Evolutionary conservation across 1,140 invertebrate species (phyloP).

Genomic region (Ridgeia piscesae): DNA sequence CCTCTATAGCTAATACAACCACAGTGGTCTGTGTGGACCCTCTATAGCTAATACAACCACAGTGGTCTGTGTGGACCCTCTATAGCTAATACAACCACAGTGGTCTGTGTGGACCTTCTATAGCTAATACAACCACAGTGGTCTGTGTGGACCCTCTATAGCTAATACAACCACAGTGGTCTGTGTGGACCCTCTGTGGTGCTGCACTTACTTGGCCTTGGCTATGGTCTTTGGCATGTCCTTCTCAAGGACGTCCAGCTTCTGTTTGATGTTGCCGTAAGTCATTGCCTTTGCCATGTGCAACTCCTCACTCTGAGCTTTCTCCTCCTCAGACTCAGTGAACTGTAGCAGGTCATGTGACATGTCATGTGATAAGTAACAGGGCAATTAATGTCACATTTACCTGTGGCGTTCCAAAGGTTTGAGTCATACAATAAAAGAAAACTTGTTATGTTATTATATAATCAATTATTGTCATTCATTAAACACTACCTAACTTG

Average conservation of each 20-base stretch:
- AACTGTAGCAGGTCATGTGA: conserved; percentile 65
- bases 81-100: too few relatives aligned
- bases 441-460: too few relatives aligned
- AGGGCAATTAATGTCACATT: conserved; percentile 56
- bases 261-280: conserved; percentile 35
- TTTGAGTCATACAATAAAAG: too few relatives aligned
- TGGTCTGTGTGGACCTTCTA: too few relatives aligned
- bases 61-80: too few relatives aligned
- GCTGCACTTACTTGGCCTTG: conserved; percentile 62
- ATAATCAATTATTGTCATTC: too few relatives aligned
- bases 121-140: too few relatives aligned
- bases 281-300: conserved; percentile 73
- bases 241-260: conserved; percentile 71
- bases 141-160: too few relatives aligned
- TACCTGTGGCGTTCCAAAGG: conserved; percentile 53
- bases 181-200: background rate
- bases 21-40: too few relatives aligned
- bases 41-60: too few relatives aligned
- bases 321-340: conserved; percentile 87
- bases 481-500: too few relatives aligned
- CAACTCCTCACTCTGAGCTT: conserved; percentile 80
- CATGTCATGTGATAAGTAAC: conserved; percentile 29
- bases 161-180: background rate
- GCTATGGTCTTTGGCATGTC: conserved; percentile 73
- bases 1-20: too few relatives aligned